Conservation (phyloP, 2,797 vertebrate genomes). For the Acomys russatus region DNA sequence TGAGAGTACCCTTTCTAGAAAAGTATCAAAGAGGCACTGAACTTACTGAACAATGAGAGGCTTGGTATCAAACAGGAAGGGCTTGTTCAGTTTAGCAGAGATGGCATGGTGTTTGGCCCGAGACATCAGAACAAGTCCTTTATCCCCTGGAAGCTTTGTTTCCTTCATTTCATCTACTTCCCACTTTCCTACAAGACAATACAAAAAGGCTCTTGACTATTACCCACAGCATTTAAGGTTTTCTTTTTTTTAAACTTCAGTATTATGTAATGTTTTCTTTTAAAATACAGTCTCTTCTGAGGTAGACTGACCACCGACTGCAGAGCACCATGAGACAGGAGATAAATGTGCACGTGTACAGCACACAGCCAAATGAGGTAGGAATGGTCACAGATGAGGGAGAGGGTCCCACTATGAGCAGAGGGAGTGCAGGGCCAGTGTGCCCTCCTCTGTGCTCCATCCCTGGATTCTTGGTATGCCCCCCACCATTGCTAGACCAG, state of each 20-base stretch:
- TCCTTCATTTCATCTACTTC: conserved; percentile 97
- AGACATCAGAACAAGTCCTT: conserved; percentile 96
- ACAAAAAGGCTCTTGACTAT: neutral
- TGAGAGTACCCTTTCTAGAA: neutral
- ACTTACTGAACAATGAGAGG: conserved; percentile 98
- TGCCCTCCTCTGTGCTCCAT: conserved; percentile 13
- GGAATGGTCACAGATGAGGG: conserved; percentile 97
- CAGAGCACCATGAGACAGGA: conserved; percentile 95
- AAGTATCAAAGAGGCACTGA: conserved; percentile 45
- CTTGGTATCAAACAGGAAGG: conserved; percentile 95
- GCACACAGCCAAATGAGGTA: conserved; percentile 99
- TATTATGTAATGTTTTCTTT: conserved; percentile 97
- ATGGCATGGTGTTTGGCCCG: conserved; percentile 98
- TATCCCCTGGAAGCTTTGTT: conserved; percentile 95
- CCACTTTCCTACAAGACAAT: conserved; percentile 94
- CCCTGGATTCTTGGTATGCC: conserved; percentile 84
- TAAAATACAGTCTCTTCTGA: conserved; percentile 99
- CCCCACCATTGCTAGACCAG: conserved; percentile 61
- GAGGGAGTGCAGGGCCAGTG: conserved; percentile 55
- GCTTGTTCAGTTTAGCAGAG: conserved; percentile 93
- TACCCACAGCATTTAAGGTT: neutral
- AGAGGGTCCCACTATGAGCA: conserved; percentile 67
- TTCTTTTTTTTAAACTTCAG: conserved; percentile 91
- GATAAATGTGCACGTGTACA: conserved; percentile 99
- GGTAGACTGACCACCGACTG: conserved; percentile 98